Base-by-base conservation (phyloP, 2,888 invertebrate genomes). In the Drosophila vallismaia region DNA sequence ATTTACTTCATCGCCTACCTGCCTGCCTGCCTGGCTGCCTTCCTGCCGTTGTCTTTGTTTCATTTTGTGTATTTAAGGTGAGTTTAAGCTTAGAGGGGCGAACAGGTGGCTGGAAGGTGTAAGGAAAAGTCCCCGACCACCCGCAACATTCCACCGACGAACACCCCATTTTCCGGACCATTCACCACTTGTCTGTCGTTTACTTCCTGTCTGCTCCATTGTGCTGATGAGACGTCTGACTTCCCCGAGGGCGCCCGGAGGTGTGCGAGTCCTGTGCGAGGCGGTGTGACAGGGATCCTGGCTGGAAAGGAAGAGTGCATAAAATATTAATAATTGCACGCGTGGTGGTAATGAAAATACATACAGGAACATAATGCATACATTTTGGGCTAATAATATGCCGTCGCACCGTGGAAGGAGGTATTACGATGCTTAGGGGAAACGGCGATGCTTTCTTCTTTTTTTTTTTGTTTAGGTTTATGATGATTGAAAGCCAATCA, bases 321-420 rank as follows among this genome's bases (percentile, higher is more conserved):
- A 74, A 86, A 82, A 86, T 82, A 83, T 82, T 86, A 80, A 86
- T 83, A 83, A 86, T 86, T 86, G 84, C 76, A 80, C 86, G 84
- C 77, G 84, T 74, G 84, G 55, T 86, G 86, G 77, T 86, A 82
- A 82, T 82, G 86, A 82, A 82, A 82, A 74, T 76, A 74, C 86
- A 70, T 58, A 74, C 51, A 71, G 54, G 48, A 67, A 74, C 75
- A 75, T 82, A 79, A 82, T 86, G 79, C 79, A 75, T 79, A 79
- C 79, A 83, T 82, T 82, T 79, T 70, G 68, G 83, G 79, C 71
- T 86, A 82, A 82, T 86, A 82, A 79, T 79, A 72, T 14, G 9
- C 9, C n/a, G 49, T 29, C n/a, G 55, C 19, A 31, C 42, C 5
- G 28, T 28, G 24, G 48, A 14, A 26, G 9, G 31, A 8, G 45